A percentile compares a stretch with the other conserved stretches of the same genome.
These are phyloP conservation scores for Drosophila infuscata DNA, from an alignment of 2,888 invertebrate species.

Conservation along the genomic window DNA sequence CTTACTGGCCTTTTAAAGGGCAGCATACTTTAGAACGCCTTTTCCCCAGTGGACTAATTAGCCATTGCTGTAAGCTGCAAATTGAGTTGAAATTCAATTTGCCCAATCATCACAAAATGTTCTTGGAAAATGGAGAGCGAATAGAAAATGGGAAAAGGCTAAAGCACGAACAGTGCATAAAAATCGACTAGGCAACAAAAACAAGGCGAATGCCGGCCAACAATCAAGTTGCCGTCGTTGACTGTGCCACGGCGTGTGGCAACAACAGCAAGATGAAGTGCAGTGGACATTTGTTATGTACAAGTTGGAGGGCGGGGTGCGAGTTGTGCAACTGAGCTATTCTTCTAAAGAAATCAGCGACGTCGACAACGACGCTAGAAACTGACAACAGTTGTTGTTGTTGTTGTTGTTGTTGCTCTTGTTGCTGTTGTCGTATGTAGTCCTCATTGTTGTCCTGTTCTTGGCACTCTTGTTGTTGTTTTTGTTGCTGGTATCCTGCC, in stretches of 20 bases:
- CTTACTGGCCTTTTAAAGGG: neutral
- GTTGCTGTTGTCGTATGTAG: constrained; percentile 20
- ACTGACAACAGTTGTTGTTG: constrained; percentile 51
- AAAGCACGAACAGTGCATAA: constrained; percentile 32
- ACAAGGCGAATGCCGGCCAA: constrained; percentile 40
- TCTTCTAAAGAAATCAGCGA: constrained; percentile 28
- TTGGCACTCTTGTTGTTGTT: constrained; percentile 41
- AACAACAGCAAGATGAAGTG: constrained; percentile 70
- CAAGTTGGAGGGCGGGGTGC: neutral
- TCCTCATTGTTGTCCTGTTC: constrained; percentile 42
- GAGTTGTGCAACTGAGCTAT: constrained; percentile 9
- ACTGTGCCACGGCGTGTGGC: constrained; percentile 47
- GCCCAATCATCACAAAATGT: constrained; percentile 68
- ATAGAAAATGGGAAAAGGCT: constrained; percentile 34
- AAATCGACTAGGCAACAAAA: constrained; percentile 25
- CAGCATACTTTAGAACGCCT: constrained; percentile 65
- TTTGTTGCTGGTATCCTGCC: constrained; percentile 63
- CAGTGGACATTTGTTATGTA: constrained; percentile 51
- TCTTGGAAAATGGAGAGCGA: neutral
- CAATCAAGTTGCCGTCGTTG: constrained; percentile 60
- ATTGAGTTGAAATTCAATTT: constrained; percentile 78
- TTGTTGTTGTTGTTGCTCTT: constrained; percentile 23
- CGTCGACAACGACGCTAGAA: constrained; percentile 27
- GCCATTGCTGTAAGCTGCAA: constrained; percentile 59
- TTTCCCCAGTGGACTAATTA: constrained; percentile 50